These are phyloP conservation scores for Corvus cornix DNA, from an alignment of 2,113 vertebrate species.

Conservation along the genomic window DNA sequence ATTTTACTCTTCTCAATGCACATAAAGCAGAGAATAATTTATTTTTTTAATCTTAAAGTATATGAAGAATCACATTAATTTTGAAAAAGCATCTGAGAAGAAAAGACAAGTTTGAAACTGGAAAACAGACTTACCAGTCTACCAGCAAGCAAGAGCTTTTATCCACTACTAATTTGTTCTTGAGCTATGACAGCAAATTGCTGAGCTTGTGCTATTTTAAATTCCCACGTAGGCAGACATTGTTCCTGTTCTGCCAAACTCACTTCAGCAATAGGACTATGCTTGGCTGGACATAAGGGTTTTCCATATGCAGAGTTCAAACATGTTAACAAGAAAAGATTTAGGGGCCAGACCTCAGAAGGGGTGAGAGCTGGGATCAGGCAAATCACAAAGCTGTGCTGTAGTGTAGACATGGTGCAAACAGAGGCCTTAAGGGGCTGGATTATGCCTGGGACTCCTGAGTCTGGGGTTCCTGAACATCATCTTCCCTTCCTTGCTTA, in stretches of 20 bases:
- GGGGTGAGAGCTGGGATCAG: not conserved
- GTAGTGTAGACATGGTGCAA: not conserved
- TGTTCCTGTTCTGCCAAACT: not conserved
- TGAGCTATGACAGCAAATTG: not conserved
- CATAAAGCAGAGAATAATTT: not conserved
- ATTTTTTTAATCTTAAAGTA: not conserved
- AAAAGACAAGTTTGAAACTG: not conserved
- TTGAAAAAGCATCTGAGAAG: not conserved
- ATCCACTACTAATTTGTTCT: not conserved
- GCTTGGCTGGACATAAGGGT: not conserved
- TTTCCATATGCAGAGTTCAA: not conserved
- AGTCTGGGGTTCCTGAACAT: not conserved
- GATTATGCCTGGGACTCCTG: not conserved
- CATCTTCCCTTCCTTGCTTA: not conserved
- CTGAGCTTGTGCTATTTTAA: not conserved
- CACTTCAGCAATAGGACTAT: not conserved
- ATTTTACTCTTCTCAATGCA: not conserved
- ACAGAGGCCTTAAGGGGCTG: not conserved
- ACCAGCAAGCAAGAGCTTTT: not conserved
- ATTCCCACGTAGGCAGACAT: not conserved
- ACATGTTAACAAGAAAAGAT: not conserved
- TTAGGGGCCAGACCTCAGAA: not conserved
- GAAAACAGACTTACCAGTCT: not conserved
- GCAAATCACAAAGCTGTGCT: not conserved
- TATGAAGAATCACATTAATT: not conserved